Base-by-base conservation (phyloP, 2,797 vertebrate genomes). In the Nannoperca australis region DNA sequence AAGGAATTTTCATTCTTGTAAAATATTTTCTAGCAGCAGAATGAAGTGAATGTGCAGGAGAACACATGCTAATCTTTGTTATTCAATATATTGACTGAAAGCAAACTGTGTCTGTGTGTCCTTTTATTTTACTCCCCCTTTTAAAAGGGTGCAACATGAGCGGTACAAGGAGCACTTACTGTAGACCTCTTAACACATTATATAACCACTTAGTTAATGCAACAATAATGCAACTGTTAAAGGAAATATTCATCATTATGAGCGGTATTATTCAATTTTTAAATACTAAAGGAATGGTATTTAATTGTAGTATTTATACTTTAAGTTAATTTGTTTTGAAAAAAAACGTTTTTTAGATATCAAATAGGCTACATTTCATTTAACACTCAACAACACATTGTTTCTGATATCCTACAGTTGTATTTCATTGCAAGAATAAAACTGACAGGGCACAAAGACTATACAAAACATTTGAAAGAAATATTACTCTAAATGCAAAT, bases 21-120 rank as follows among this genome's bases (percentile, higher is more conserved):
- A 18, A 59, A 61, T 15, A 38, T 59, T 54, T 34, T 49, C 30
- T 10, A 8, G 20, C 30, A 15, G 64, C 55, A 68, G 53, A n/a
- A 47, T 30, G 12, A 44, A 61, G 59, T 12, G 22, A 58, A 24
- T 17, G 17, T 47, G 62, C n/a, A 50, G 30, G 54, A 40, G 69
- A 59, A n/a, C 54, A 70, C 32, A 0, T 54, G 49, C 36, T 61
- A 2, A 44, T 45, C 58, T 17, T 24, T 27, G 15, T 20, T 9
- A 38, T 53, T 81, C n/a, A 67, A 55, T 81, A 74, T 76, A 84
- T 32, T 69, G 83, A 82, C 17, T 82, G 36, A 38, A 72, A 36
- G 54, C 36, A 51, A 79, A 80, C 2, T 12, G 61, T 17, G 34
- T 51, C 8, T 47, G 36, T 50, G 44, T 49, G 18, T 67, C 51